phyloP scores from a whole-genome alignment of 2,797 vertebrate genomes.

The Melanotaenia parkinsoni region DNA sequence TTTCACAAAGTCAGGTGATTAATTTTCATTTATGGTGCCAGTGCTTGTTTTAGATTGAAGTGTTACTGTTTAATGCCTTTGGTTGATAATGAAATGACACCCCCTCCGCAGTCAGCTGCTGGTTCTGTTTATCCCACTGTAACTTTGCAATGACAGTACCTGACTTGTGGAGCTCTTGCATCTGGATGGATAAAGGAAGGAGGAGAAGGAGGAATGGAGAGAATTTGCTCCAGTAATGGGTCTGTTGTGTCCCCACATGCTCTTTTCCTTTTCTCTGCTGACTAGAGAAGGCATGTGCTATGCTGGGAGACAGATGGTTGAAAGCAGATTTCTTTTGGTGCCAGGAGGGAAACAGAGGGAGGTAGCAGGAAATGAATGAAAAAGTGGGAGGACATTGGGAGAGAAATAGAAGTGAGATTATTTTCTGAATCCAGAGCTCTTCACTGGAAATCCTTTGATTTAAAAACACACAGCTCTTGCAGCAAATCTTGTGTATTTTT shows the following conservation, averaged over 20 bases:
- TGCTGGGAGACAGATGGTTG: constrained; percentile 75
- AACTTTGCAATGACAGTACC: constrained; percentile 28
- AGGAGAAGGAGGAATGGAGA: constrained; percentile 24
- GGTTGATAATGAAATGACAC: constrained; percentile 5
- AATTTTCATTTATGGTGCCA: constrained; percentile 1
- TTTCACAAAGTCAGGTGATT: constrained; percentile 19
- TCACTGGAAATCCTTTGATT: constrained; percentile 45
- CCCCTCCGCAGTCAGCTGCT: constrained; percentile 44
- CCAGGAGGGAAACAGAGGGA: constrained; percentile 50
- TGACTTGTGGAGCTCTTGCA: constrained; percentile 32
- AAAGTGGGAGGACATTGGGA: constrained; percentile 46
- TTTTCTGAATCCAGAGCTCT: constrained; percentile 28
- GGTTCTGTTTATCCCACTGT: constrained; percentile 51
- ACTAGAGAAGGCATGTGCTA: constrained; percentile 61
- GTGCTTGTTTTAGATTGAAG: constrained; percentile 4
- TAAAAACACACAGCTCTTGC: constrained; percentile 26
- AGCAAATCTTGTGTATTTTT: constrained; percentile 19
- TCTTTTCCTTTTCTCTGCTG: constrained; percentile 47
- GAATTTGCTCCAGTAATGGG: constrained; percentile 55
- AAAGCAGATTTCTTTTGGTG: constrained; percentile 64
- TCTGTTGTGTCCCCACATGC: constrained; percentile 56
- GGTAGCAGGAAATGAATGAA: constrained; percentile 46
- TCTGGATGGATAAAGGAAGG: constrained; percentile 54
- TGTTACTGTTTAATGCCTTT: constrained; percentile 17
- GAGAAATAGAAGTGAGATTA: constrained; percentile 55